Evolutionary conservation across 1,140 invertebrate genomes (phyloP).

Genomic region (Eulimnadia texana): DNA sequence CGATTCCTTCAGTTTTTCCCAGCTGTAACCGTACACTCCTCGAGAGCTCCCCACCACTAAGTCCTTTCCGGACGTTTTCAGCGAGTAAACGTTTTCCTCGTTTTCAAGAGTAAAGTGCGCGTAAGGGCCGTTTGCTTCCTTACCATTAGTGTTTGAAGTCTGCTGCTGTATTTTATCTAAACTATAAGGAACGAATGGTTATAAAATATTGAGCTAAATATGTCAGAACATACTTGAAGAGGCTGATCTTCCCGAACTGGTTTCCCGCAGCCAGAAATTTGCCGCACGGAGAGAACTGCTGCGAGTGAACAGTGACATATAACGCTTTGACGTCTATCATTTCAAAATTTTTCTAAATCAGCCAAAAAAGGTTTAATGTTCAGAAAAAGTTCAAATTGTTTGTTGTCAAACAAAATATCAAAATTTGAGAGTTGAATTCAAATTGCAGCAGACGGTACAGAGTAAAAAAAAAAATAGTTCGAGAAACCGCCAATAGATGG

Average conservation of each 20-base stretch:
- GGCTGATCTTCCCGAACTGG: constrained; percentile 64
- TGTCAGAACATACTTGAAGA: constrained; percentile 56
- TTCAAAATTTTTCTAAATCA: too few species aligned
- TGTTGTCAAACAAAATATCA: not conserved
- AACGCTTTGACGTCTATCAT: constrained; percentile 32
- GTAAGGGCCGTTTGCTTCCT: constrained; percentile 2
- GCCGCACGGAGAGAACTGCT: constrained; percentile 66
- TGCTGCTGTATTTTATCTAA: too few species aligned
- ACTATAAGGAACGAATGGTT: too few species aligned
- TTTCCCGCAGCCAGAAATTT: constrained; percentile 65
- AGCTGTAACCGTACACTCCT: constrained; percentile 17
- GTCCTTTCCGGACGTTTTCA: not conserved
- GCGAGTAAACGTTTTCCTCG: not conserved
- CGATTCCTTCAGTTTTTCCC: constrained; percentile 12
- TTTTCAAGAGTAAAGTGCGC: not conserved
- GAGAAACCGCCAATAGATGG: too few species aligned
- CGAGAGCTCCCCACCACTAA: not conserved
- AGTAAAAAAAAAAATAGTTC: too few species aligned
- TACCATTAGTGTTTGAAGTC: too few species aligned
- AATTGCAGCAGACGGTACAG: too few species aligned
- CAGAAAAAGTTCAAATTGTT: not conserved
- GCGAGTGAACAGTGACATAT: constrained; percentile 63
- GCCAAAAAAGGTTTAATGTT: too few species aligned
- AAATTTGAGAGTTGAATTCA: too few species aligned
- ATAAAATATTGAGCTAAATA: too few species aligned